Evolutionary conservation across 2,888 invertebrate species (phyloP), one percentile per base, ranked within the genome.

Genomic region (Phortica magna): DNA sequence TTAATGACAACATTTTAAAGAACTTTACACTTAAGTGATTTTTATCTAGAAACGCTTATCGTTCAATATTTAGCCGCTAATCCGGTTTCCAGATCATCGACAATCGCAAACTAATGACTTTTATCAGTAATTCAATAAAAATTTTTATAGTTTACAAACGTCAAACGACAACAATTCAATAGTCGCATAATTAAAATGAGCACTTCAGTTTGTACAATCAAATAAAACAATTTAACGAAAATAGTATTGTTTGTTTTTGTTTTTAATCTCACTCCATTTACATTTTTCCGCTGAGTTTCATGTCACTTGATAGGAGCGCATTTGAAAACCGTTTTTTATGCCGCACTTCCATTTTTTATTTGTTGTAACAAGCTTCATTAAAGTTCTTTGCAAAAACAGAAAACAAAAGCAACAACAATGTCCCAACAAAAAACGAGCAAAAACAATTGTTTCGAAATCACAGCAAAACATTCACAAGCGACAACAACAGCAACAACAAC

Each of bases 321-420:
- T 53, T 53, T 53, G 53, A 53, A 14, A 31, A 31, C 31, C 31
- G 31, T 53, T 53, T 53, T 39, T 64, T 19, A 4, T 19, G 64
- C 68, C n/a, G 55, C 14, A 14, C n/a, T 68, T 48, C 42, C 2
- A 0, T n/a, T 14, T 68, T 39, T 68, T 68, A 68, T 68, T 68
- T 68, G 48, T 68, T 10, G 48, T 71, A 71, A 71, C 53, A 53
- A 55, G 70, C 70, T 71, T 71, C 70, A 71, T 71, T 71, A 71
- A 71, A 71, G 70, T 71, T 71, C 61, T 71, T 53, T 71, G 22
- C 67, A 14, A 14, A 71, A 68, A 17, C 17, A 7, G 4, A 68
- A 43, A 68, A 14, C n/a, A 9, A 68, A 14, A 68, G 17, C 17
- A 68, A 19, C 42, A 22, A 6, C 9, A 41, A 43, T 7, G 17